A percentile compares a stretch with the other conserved stretches of the same genome.
phyloP scores from a whole-genome alignment of 2,888 invertebrate genomes.

The Myopa tessellatipennis region DNA sequence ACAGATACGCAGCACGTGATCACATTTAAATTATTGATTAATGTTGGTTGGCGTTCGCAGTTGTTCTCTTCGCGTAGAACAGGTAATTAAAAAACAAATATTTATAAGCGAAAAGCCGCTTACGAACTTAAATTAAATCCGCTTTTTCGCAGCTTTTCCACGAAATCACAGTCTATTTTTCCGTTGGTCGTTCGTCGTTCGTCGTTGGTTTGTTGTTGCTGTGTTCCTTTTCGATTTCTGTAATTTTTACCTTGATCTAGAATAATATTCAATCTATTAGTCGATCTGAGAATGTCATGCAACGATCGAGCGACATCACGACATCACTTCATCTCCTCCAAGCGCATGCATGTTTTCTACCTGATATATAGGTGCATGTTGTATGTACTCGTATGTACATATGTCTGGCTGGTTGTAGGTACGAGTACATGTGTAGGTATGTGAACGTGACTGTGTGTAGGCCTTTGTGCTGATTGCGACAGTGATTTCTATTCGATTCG shows the following conservation, averaged over 20 bases:
- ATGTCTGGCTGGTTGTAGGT: no score
- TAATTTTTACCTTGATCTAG: constrained; percentile 57
- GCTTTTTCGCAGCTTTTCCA: constrained; percentile 6
- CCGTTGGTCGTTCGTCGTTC: background rate
- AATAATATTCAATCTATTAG: constrained; percentile 61
- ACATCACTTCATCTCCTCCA: constrained; percentile 45
- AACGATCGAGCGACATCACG: constrained; percentile 62
- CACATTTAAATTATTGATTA: background rate
- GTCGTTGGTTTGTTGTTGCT: constrained; percentile 6
- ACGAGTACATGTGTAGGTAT: background rate
- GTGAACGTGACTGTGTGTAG: constrained; percentile 5
- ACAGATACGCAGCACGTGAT: constrained; percentile 25
- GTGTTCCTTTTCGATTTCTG: constrained; percentile 21
- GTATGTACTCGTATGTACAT: no score
- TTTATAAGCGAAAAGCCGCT: background rate
- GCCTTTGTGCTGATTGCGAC: background rate
- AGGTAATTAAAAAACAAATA: constrained; percentile 24
- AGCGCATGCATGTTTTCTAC: background rate
- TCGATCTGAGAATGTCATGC: constrained; percentile 64
- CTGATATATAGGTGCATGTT: no score
- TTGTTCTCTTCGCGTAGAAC: background rate
- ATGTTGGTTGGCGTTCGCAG: constrained; percentile 48
- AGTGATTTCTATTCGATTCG: no score
- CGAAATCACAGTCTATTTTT: constrained; percentile 10
- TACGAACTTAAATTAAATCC: constrained; percentile 8